Base-by-base conservation (phyloP, 2,888 invertebrate species). In the Apotomis betuletana region DNA sequence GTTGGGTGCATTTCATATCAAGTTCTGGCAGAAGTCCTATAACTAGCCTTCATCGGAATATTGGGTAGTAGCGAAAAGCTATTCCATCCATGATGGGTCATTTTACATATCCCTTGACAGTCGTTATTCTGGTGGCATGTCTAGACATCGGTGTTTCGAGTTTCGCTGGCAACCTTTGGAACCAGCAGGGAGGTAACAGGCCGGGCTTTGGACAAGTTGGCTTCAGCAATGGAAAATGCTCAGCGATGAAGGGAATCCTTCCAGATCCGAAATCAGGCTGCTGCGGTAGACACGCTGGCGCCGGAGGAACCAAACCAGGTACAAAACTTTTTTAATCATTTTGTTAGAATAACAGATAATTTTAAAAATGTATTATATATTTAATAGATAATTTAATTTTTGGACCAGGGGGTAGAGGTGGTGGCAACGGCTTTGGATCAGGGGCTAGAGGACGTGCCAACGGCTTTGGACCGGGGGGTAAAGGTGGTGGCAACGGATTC, bases 251-350 rank as follows among this genome's bases (percentile, higher is more conserved):
- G 5, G 57, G 61, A 10, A 4, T 71, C 15, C 51, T 71, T 5
- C 71, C 71, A 5, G 61, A 67, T 3, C 55, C 71, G 3, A 15
- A 62, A 13, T 71, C 71, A 3, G 67, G 61, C 5, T 71, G 71
- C 27, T 67, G 71, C 27, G 71, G 71, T 3, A 71, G n/a, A 51
- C 71, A 71, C 12, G 71, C 71, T 4, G 67, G 41, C 13, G 4
- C 36, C 5, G 52, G 44, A 0, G 64, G 55, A 36, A 9, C 27
- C 5, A 13, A 51, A 36, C 15, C 10, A 49, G 65, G 70, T 65
- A 60, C 27, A 58, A 13, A 13, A 9, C 15, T n/a, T 52, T 27
- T n/a, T 36, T 1, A 38, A 6, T 41, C n/a, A n/a, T 41, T 8
- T 59, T 12, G 27, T 5, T 27, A 27, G 27, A 27, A 27, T 27